Evolutionary conservation across 2,113 vertebrate genomes (phyloP).

Genomic region (Clarias magur): DNA sequence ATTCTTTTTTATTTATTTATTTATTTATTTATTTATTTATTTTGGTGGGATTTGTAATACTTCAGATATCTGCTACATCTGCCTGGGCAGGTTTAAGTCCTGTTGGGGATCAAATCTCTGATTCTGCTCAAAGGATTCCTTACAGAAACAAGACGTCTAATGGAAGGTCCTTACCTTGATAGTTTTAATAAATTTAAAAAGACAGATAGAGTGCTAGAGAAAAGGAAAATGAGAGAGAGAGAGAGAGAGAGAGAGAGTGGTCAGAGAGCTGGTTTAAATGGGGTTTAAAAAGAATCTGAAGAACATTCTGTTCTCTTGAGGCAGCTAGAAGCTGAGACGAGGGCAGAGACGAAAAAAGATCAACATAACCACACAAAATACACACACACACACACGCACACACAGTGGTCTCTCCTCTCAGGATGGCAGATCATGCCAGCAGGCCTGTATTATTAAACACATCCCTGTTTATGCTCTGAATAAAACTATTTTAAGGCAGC

Average conservation of each 20-base stretch:
- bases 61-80: not conserved
- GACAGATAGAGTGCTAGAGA: no score
- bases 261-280: conserved; percentile 5
- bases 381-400: not conserved
- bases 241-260: conserved; percentile 3
- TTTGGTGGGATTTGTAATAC: not conserved
- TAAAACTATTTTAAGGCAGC: not conserved
- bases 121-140: not conserved
- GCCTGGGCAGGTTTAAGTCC: not conserved
- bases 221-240: not conserved
- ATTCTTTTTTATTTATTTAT: no score
- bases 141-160: not conserved
- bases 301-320: conserved; percentile 42
- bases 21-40: no score
- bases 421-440: not conserved
- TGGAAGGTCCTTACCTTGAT: not conserved
- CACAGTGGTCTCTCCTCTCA: not conserved
- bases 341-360: conserved; percentile 3
- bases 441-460: conserved; percentile 19
- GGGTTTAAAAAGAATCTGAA: conserved; percentile 34
- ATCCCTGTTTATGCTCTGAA: not conserved
- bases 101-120: not conserved
- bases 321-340: conserved; percentile 2
- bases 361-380: not conserved
- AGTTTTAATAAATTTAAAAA: not conserved